Conservation (phyloP, 2,113 vertebrate species). For the Rhineura floridana region DNA sequence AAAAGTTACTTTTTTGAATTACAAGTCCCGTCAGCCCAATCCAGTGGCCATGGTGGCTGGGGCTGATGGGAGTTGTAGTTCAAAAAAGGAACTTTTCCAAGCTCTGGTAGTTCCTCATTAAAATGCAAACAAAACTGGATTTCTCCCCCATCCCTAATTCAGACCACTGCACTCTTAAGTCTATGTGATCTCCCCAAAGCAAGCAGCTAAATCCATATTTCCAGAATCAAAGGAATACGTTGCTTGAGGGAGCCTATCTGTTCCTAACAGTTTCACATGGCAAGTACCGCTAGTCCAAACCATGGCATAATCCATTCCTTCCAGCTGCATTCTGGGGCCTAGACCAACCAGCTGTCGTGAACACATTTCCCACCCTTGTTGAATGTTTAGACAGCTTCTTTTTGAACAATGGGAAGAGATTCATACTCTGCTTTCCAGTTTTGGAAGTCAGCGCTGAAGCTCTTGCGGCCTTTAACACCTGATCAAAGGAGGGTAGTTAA, state of each 20-base stretch:
- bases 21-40: too few species aligned
- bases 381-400: background rate
- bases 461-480: rapidly evolving
- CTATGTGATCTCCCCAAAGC: background rate
- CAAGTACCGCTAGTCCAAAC: background rate
- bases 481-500: background rate
- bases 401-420: rapidly evolving
- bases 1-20: too few species aligned
- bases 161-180: background rate
- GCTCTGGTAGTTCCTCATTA: too few species aligned
- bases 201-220: background rate
- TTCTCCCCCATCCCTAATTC: too few species aligned
- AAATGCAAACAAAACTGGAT: too few species aligned
- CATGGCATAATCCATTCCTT: rapidly evolving
- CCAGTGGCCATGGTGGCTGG: too few species aligned
- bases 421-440: rapidly evolving
- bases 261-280: background rate
- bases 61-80: too few species aligned
- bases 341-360: background rate
- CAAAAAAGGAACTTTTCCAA: too few species aligned
- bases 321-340: background rate
- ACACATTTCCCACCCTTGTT: rapidly evolving
- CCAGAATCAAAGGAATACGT: background rate
- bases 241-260: background rate
- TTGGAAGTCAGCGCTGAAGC: rapidly evolving